Evolutionary conservation across 2,888 invertebrate species (phyloP).

Genomic region (Philereme vetulata): DNA sequence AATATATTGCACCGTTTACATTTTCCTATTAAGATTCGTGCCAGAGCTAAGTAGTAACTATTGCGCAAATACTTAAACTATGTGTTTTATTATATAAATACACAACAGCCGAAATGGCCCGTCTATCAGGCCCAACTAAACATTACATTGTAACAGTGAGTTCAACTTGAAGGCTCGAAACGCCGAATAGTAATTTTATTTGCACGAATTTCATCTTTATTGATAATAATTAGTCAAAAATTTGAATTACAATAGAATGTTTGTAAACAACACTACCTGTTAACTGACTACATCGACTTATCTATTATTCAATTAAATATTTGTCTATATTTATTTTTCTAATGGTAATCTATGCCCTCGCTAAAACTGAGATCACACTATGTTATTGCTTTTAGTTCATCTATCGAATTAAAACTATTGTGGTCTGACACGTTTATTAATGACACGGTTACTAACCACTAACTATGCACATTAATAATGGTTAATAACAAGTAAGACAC

Average conservation of each 20-base stretch:
- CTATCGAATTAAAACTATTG: slow-evolving; percentile 1
- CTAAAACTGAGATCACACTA: slow-evolving; percentile 55
- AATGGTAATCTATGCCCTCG: slow-evolving; percentile 66
- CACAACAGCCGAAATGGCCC: slow-evolving; percentile 69
- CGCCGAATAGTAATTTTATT: slow-evolving; percentile 22
- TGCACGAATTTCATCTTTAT: slow-evolving; percentile 58
- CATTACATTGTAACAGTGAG: slow-evolving; percentile 39
- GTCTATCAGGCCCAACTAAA: slow-evolving; percentile 48
- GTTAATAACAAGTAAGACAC: too few species aligned
- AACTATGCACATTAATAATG: too few species aligned
- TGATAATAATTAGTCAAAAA: slow-evolving; percentile 61
- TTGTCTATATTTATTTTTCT: slow-evolving; percentile 69
- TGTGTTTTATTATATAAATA: slow-evolving; percentile 55
- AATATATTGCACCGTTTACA: slow-evolving; percentile 70
- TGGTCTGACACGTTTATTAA: too few species aligned
- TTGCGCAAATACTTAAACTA: slow-evolving; percentile 55
- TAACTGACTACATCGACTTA: slow-evolving; percentile 80
- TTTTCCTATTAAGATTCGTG: slow-evolving; percentile 56
- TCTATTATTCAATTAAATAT: slow-evolving; percentile 70
- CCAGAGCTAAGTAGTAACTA: slow-evolving; percentile 49
- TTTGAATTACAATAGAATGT: slow-evolving; percentile 56
- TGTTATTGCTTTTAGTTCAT: slow-evolving; percentile 27
- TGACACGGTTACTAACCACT: too few species aligned
- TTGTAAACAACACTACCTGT: slow-evolving; percentile 78
- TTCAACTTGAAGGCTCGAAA: slow-evolving; percentile 16